These are phyloP conservation scores for Muntiacus muntjak DNA, from an alignment of 2,113 vertebrate genomes.

Conservation along the genomic window DNA sequence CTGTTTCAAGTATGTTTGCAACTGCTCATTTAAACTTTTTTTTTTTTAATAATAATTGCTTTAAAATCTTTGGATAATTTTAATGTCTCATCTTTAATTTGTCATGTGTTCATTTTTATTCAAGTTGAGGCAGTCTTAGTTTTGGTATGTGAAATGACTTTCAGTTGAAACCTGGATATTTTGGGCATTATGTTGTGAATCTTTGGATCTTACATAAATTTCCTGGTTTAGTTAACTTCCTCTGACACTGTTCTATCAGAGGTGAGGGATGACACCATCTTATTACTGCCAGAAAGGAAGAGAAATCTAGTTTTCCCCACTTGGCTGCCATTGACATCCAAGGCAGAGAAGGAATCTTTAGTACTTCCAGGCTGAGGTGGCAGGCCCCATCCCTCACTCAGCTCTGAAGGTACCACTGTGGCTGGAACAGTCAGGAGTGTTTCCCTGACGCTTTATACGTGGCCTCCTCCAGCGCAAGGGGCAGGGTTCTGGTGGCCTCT, in stretches of 20 bases:
- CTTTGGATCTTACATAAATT: background rate
- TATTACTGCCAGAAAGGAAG: background rate
- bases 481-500: background rate
- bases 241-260: background rate
- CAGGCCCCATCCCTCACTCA: background rate
- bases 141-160: slow-evolving; percentile 22
- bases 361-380: background rate
- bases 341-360: background rate
- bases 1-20: background rate
- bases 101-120: background rate
- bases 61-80: slow-evolving; percentile 32
- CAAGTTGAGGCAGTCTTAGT: background rate
- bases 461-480: background rate
- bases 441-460: background rate
- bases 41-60: background rate
- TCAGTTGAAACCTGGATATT: background rate
- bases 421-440: background rate
- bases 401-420: background rate
- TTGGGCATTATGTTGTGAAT: background rate
- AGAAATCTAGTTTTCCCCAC: background rate
- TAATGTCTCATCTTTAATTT: slow-evolving; percentile 15
- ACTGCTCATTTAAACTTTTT: background rate
- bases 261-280: background rate
- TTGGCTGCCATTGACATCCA: background rate
- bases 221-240: background rate